These are phyloP conservation scores for Drosophila kikkawai DNA, from an alignment of 1,140 invertebrate species.

Conservation along the genomic window DNA sequence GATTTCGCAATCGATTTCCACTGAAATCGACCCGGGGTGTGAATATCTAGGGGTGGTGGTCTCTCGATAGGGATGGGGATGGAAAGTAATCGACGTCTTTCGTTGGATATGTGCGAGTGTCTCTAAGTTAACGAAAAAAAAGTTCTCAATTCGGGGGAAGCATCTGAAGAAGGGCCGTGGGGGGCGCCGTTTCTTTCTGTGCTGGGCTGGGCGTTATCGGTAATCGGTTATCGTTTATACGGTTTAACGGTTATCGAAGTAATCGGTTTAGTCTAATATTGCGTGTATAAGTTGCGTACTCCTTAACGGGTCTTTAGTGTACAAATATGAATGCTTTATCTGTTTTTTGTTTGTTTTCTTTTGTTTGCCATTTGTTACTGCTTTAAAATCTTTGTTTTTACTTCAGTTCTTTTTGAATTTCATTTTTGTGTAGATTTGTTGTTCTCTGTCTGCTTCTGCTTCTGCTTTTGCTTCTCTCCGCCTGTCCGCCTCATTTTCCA, in stretches of 20 bases:
- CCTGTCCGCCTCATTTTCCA: conserved; percentile 3
- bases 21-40: conserved; percentile 3
- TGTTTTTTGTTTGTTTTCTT: conserved; percentile 35
- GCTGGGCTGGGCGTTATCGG: conserved; percentile 9
- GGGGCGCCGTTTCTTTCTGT: conserved; percentile 3
- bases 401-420: conserved; percentile 83
- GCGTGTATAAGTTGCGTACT: conserved; percentile 51
- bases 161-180: conserved; percentile 9
- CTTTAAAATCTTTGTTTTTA: conserved; percentile 82
- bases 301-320: conserved; percentile 43
- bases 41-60: conserved; percentile 46
- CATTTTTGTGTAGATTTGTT: conserved; percentile 69
- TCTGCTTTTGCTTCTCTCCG: conserved; percentile 24
- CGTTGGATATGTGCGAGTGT: conserved; percentile 54
- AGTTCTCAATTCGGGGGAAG: conserved; percentile 26
- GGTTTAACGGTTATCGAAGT: conserved; percentile 34
- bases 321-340: conserved; percentile 71
- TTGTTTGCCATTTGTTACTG: conserved; percentile 73
- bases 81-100: conserved; percentile 56
- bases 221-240: neutral
- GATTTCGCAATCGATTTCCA: conserved; percentile 7
- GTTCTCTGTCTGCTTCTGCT: conserved; percentile 40
- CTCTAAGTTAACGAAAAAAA: conserved; percentile 43
- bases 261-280: conserved; percentile 50
- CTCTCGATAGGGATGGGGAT: conserved; percentile 46